phyloP scores from a whole-genome alignment of 2,797 vertebrate genomes.

The Catamblyrhynchus diadema region DNA sequence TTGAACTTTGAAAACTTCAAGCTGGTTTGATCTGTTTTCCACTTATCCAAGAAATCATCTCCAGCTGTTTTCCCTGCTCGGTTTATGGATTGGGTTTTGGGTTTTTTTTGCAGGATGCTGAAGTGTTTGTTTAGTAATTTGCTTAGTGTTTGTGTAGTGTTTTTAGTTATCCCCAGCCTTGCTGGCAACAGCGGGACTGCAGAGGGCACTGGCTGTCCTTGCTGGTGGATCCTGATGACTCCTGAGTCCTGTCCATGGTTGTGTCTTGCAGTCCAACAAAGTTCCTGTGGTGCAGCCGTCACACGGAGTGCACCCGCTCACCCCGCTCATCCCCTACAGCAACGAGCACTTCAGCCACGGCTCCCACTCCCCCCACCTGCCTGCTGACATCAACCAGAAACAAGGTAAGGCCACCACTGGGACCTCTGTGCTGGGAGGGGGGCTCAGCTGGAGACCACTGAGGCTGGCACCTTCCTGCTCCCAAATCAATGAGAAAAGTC shows the following conservation, averaged over 20 bases:
- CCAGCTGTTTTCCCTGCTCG: not conserved
- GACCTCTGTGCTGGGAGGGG: not conserved
- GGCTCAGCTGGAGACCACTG: not conserved
- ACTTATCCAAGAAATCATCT: not conserved
- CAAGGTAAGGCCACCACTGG: conserved; percentile 79
- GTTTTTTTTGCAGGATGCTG: not conserved
- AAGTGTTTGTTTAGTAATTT: not conserved
- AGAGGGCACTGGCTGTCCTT: not conserved
- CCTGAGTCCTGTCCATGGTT: not conserved
- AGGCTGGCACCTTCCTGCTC: not conserved
- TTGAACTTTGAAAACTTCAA: not conserved
- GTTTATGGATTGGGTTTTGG: not conserved
- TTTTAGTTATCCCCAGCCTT: not conserved
- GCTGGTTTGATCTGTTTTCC: not conserved
- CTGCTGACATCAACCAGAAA: conserved; percentile 95
- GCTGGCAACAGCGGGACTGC: not conserved
- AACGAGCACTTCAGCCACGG: conserved; percentile 94
- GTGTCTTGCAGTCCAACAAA: conserved; percentile 90
- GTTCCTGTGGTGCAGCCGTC: conserved; percentile 94
- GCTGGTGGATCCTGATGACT: accelerated
- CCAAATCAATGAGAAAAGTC: not conserved
- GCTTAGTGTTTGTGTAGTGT: not conserved
- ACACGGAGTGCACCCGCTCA: conserved; percentile 91
- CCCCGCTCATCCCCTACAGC: conserved; percentile 91
- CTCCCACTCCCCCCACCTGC: conserved; percentile 86